Conservation (phyloP, 23 tunicate genomes). For the Styela clava region DNA sequence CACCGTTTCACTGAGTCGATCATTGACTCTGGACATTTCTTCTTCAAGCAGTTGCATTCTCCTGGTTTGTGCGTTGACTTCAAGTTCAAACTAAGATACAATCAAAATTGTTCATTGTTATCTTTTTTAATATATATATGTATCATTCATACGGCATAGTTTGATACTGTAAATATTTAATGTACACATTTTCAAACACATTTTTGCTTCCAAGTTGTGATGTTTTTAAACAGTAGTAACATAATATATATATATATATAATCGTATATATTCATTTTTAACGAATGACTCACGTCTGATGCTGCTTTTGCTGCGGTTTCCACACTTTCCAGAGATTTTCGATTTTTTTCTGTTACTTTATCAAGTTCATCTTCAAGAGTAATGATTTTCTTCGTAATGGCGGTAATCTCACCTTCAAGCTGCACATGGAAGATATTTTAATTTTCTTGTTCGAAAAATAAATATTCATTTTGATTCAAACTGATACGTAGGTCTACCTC, state of each 20-base stretch:
- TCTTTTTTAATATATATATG: too few relatives aligned
- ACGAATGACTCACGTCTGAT: slow-evolving; percentile 10
- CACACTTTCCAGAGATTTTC: slow-evolving; percentile 28
- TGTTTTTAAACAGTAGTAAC: too few relatives aligned
- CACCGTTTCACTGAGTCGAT: slow-evolving; percentile 15
- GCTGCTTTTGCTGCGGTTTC: slow-evolving; percentile 22
- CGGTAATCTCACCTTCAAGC: slow-evolving; percentile 25
- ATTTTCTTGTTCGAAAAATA: background rate
- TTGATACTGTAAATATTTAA: too few relatives aligned
- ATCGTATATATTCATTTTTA: too few relatives aligned
- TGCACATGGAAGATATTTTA: background rate
- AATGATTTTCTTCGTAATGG: slow-evolving; percentile 14
- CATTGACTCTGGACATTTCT: slow-evolving; percentile 15
- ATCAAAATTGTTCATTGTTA: background rate
- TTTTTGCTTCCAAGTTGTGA: too few relatives aligned
- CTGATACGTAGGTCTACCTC: too few relatives aligned
- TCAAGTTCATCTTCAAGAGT: slow-evolving; percentile 34
- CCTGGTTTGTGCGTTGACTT: slow-evolving; percentile 29
- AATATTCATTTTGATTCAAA: background rate
- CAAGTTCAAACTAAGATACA: slow-evolving; percentile 18
- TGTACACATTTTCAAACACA: too few relatives aligned
- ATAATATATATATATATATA: too few relatives aligned
- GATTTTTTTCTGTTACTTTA: slow-evolving; percentile 6
- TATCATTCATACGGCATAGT: too few relatives aligned
- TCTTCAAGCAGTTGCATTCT: slow-evolving; percentile 32